A percentile compares a stretch with the other conserved stretches of the same genome.
Evolutionary conservation across 2,113 vertebrate species (phyloP).

Genomic region (Alexandromys fortis): DNA sequence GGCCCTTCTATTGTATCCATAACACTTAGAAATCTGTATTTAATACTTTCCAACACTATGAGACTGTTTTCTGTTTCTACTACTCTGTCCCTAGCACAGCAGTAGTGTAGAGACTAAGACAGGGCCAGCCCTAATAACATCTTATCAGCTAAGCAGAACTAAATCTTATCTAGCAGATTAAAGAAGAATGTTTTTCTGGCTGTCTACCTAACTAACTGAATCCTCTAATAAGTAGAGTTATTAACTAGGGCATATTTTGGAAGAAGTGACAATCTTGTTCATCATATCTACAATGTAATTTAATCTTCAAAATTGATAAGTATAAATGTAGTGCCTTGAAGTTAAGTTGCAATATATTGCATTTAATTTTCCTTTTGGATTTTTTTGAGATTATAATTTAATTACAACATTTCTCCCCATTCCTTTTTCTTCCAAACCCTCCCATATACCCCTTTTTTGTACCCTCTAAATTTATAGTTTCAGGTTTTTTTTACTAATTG

Average conservation of each 20-base stretch:
- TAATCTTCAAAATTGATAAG: neutral
- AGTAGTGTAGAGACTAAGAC: neutral
- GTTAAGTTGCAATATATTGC: neutral
- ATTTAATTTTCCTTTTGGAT: neutral
- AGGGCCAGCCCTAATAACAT: too few species aligned
- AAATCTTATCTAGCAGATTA: neutral
- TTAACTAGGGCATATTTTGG: neutral
- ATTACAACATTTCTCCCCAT: neutral
- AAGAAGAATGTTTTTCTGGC: neutral
- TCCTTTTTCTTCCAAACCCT: neutral
- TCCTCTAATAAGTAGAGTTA: neutral
- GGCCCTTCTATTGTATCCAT: too few species aligned
- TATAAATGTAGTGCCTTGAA: neutral
- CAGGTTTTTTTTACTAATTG: neutral
- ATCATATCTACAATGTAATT: too few species aligned
- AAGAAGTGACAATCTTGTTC: neutral
- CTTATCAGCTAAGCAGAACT: neutral
- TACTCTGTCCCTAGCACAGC: neutral
- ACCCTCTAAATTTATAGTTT: neutral
- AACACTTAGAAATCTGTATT: neutral
- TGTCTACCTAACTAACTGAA: neutral
- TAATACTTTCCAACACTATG: neutral
- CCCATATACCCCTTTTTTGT: neutral
- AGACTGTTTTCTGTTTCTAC: neutral
- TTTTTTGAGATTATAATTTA: neutral